Evolutionary conservation across 2,888 invertebrate species (phyloP), one percentile per base, ranked within the genome.

Genomic region (Pterostichus niger): DNA sequence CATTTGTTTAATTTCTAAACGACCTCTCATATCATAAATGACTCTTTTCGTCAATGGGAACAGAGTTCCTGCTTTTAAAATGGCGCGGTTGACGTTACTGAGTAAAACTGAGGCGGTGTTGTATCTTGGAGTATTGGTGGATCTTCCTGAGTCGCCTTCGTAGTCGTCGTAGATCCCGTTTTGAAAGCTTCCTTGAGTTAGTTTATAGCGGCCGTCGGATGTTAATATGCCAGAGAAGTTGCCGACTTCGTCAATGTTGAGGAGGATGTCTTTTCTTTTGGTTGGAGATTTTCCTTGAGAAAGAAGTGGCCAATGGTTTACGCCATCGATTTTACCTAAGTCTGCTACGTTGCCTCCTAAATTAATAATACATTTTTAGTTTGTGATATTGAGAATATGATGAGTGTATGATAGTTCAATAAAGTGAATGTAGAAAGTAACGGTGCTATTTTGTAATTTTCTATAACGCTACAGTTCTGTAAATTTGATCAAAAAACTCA

Each of bases 281-380:
- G 79, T 56, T 49, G 83, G 73, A 2, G 33, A 76, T 81, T 54
- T 11, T 68, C 88, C 86, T 24, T 85, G 61, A 0, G 86, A 86
- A 5, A 90, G 84, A 15, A 86, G 85, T 4, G 85, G 68, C 90
- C 90, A 90, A 82, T 90, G 90, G 78, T 89, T 87, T 7, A 89
- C 84, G 3, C 90, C 90, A 83, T 90, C 90, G 10, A 89, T 86
- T 49, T 86, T 84, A 3, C 88, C 87, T 6, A 88, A 86, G 46
- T 87, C 82, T 4, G 84, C 35, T 0, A 86, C 83, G 61, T 88
- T 82, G 15, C 90, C 90, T 0, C 95, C 89, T 90, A 83, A 40
- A 86, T 85, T 17, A 79, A 78, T 59, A 54, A 40, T 31, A 64
- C 10, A 13, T 15, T 5, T 56, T 52, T 52, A 6, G n/a, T n/a